These are phyloP conservation scores for Ctenicera cuprea DNA, from an alignment of 2,888 invertebrate genomes.

Conservation along the genomic window DNA sequence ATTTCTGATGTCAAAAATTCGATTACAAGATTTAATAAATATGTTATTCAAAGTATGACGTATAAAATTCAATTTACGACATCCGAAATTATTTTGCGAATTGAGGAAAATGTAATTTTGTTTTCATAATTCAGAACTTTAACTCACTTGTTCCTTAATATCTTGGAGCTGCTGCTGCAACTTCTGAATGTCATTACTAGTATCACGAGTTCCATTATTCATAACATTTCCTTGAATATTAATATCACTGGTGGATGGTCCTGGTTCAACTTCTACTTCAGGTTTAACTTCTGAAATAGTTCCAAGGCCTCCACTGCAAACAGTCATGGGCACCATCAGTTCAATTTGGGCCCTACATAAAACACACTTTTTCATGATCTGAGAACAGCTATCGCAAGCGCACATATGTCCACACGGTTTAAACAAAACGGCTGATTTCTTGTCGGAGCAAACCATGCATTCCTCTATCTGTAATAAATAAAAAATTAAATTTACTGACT, in stretches of 20 bases:
- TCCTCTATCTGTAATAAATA: conserved; percentile 85
- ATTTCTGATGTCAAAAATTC: too few relatives aligned
- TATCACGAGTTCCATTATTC: conserved; percentile 83
- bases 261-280: conserved; percentile 72
- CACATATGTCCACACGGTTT: conserved; percentile 97
- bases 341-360: conserved; percentile 93
- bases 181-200: conserved; percentile 89
- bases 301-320: conserved; percentile 70
- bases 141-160: conserved; percentile 94
- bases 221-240: conserved; percentile 72
- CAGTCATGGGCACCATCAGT: conserved; percentile 76
- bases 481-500: background rate
- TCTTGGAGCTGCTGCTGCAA: conserved; percentile 96
- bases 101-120: too few relatives aligned
- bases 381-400: conserved; percentile 92
- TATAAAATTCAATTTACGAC: too few relatives aligned
- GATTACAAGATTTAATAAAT: too few relatives aligned
- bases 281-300: conserved; percentile 74
- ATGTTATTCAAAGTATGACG: too few relatives aligned
- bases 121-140: too few relatives aligned
- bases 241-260: conserved; percentile 71
- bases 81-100: too few relatives aligned
- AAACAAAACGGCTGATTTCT: conserved; percentile 93
- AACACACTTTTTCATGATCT: conserved; percentile 98
- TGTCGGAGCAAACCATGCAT: conserved; percentile 96